Evolutionary conservation across 2,888 invertebrate genomes (phyloP).

Genomic region (Sphaeridia pumilis): DNA sequence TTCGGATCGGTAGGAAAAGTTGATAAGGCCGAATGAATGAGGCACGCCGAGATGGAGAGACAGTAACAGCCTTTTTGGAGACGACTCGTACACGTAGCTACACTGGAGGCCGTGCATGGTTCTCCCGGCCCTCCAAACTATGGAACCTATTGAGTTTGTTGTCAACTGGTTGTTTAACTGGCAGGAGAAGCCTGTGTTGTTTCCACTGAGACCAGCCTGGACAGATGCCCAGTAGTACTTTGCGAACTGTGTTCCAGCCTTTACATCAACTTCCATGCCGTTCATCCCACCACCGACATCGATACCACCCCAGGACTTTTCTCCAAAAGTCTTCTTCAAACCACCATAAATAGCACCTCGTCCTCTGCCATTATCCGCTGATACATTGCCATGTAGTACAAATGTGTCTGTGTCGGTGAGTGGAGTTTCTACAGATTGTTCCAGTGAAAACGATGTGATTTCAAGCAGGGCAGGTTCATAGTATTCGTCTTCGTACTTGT

Average conservation of each 20-base stretch:
- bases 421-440: slow-evolving; percentile 87
- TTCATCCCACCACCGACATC: slow-evolving; percentile 68
- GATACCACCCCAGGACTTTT: slow-evolving; percentile 69
- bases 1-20: slow-evolving; percentile 53
- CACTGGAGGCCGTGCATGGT: slow-evolving; percentile 63
- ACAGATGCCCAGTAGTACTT: slow-evolving; percentile 60
- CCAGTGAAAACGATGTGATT: slow-evolving; percentile 83
- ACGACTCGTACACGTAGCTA: slow-evolving; percentile 46
- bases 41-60: slow-evolving; percentile 71
- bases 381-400: slow-evolving; percentile 67
- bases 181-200: slow-evolving; percentile 2
- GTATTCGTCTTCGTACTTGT: slow-evolving; percentile 49
- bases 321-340: slow-evolving; percentile 24
- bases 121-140: slow-evolving; percentile 62
- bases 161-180: slow-evolving; percentile 68
- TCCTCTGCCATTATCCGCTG: slow-evolving; percentile 79
- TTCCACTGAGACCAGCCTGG: slow-evolving; percentile 46
- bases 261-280: slow-evolving; percentile 64
- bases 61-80: slow-evolving; percentile 47
- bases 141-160: slow-evolving; percentile 73
- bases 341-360: slow-evolving; percentile 31
- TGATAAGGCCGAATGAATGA: slow-evolving; percentile 57
- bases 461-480: slow-evolving; percentile 56
- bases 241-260: slow-evolving; percentile 63
- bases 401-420: slow-evolving; percentile 74